Percentiles rank a stretch among this genome's conserved stretches.
Conservation (phyloP, 35 echinoderm and acorn worm species). For the Ophiothrix spiculata region DNA sequence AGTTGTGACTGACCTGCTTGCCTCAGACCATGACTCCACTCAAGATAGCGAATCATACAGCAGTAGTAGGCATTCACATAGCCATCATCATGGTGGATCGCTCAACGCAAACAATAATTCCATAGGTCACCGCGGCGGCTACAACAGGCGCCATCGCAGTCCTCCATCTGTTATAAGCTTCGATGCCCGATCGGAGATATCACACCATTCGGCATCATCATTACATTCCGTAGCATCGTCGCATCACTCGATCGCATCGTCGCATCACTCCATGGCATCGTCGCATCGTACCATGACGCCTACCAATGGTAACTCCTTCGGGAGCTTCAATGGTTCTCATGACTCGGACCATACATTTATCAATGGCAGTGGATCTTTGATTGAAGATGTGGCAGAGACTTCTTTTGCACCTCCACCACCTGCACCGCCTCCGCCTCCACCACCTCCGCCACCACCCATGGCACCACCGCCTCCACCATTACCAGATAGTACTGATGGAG, state of each 20-base stretch:
- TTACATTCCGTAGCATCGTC: no score
- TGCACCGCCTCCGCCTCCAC: slow-evolving; percentile 39
- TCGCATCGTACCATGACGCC: not conserved
- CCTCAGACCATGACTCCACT: slow-evolving; percentile 22
- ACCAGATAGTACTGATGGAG: slow-evolving; percentile 49
- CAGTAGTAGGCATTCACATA: not conserved
- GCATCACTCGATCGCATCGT: not conserved
- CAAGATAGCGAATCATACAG: not conserved
- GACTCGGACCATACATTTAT: not conserved
- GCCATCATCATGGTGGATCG: slow-evolving; percentile 2
- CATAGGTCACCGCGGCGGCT: not conserved
- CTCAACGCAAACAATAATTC: slow-evolving; percentile 31
- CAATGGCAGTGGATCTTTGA: not conserved
- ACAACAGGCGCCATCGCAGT: not conserved
- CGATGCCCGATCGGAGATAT: not conserved
- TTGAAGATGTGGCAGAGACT: not conserved
- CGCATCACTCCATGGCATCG: no score
- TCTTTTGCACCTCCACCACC: slow-evolving; percentile 11
- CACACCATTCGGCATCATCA: not conserved
- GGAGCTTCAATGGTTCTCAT: not conserved
- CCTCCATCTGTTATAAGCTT: not conserved
- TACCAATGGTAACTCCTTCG: not conserved
- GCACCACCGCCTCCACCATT: slow-evolving; percentile 65
- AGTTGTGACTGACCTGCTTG: slow-evolving; percentile 31
- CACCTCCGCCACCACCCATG: slow-evolving; percentile 56